Base-by-base conservation (phyloP, 1,140 invertebrate species). In the Pogonus chalceus region DNA sequence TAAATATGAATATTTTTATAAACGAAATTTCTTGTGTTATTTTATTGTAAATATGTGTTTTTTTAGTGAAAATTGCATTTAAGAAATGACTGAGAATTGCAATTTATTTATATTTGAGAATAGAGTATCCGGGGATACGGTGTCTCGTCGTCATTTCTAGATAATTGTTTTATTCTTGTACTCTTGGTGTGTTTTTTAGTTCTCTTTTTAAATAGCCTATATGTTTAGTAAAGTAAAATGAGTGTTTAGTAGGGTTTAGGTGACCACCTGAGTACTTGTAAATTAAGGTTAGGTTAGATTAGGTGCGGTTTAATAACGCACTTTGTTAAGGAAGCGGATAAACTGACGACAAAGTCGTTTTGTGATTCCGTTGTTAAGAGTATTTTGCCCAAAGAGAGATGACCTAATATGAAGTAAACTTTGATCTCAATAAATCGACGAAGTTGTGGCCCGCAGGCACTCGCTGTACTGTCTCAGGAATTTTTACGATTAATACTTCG, bases 311-410 rank as follows among this genome's bases (percentile, higher is more conserved):
- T 4, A 14, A 31, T 31, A 31, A 31, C 26, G 26, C 14, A 31
- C 26, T 31, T 31, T 31, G 26, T 31, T 31, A 31, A 7, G 26
- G 14, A 14, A 31, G 14, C 26, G 26, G 14, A 7, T 14, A 4
- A 31, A 31, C 26, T 16, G 22, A 20, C 24, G 10, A 23, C 7
- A 49, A 35, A 37, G 24, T 43, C 23, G 24, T 37, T 51, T 35
- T 31, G 18, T 22, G 49, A 52, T 23, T 51, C n/a, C 22, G 43
- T 55, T 57, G 47, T 49, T 52, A 7, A 7, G 26, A 7, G 26
- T 52, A 53, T 56, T 46, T 58, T 56, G 62, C 66, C 65, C 66
- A 68, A 69, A 69, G 66, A 68, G 57, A 65, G 62, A 60, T 65
- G 65, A 64, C 58, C 62, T 60, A 59, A 63, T 60, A 55, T 47